phyloP scores from a whole-genome alignment of 2,888 invertebrate genomes.

The Pterobdella sp. region DNA sequence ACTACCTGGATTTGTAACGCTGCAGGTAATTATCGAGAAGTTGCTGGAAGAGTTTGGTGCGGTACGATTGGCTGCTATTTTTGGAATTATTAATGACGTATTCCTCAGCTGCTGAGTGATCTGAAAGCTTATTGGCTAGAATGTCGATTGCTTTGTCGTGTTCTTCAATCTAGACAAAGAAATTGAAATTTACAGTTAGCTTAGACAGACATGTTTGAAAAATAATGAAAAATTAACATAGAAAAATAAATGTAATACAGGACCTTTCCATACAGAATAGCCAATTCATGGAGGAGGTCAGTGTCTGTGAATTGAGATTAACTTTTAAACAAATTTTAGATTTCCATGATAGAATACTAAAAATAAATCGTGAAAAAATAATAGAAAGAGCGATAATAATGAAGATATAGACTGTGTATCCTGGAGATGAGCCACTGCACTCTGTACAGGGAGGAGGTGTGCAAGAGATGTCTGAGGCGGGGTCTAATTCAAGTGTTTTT shows the following conservation, averaged over 20 bases:
- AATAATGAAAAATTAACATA: no score
- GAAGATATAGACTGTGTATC: background rate
- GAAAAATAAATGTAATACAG: no score
- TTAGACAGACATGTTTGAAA: no score
- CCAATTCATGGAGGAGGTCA: background rate
- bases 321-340: no score
- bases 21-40: background rate
- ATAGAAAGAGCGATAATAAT: background rate
- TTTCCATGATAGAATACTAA: no score
- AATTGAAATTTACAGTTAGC: no score
- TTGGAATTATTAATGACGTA: conserved; percentile 5
- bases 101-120: conserved; percentile 2
- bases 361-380: no score
- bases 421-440: background rate
- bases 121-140: conserved; percentile 1
- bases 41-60: conserved; percentile 2
- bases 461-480: background rate
- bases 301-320: conserved; percentile 7
- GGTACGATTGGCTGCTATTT: conserved; percentile 1
- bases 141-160: conserved; percentile 10
- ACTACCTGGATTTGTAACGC: no score
- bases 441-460: conserved; percentile 3
- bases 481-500: background rate
- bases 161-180: background rate
- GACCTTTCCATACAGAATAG: background rate